Evolutionary conservation across 2,888 invertebrate genomes (phyloP).

Genomic region (Entomobrya multifasciata): DNA sequence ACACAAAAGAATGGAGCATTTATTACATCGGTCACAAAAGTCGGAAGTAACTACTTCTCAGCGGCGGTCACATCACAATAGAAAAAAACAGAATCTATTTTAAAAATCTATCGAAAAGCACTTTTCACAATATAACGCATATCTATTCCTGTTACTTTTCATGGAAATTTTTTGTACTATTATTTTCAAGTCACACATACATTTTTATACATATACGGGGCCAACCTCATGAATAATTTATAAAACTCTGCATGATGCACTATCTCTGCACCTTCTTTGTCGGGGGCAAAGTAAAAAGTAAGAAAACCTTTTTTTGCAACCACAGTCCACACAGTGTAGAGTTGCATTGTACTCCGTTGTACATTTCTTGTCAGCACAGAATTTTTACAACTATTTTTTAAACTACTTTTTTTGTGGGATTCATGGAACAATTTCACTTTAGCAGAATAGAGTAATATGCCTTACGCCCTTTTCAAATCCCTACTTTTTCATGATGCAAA

Average conservation of each 20-base stretch:
- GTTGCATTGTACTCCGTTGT: too few species aligned
- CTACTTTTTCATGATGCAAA: too few species aligned
- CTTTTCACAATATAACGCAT: not conserved
- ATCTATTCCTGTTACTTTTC: not conserved
- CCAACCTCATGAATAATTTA: constrained; percentile 61
- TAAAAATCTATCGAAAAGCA: not conserved
- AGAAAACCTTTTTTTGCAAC: too few species aligned
- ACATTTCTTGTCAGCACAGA: too few species aligned
- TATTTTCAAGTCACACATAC: constrained; percentile 42
- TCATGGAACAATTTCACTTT: too few species aligned
- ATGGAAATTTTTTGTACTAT: not conserved
- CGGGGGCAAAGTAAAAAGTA: not conserved
- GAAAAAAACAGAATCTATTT: too few species aligned
- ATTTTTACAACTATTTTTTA: too few species aligned
- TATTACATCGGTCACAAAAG: constrained; percentile 1
- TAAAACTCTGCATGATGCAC: constrained; percentile 52
- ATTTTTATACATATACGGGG: constrained; percentile 34
- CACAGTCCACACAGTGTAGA: too few species aligned
- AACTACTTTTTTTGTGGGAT: too few species aligned
- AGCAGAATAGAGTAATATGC: too few species aligned
- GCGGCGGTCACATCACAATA: too few species aligned
- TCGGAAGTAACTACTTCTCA: constrained; percentile 25
- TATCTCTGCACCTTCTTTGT: constrained; percentile 25
- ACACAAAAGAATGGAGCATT: not conserved
- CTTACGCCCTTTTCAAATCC: constrained; percentile 15